Base-by-base conservation (phyloP, 2,888 invertebrate genomes). In the Xanthorhoe designata region DNA sequence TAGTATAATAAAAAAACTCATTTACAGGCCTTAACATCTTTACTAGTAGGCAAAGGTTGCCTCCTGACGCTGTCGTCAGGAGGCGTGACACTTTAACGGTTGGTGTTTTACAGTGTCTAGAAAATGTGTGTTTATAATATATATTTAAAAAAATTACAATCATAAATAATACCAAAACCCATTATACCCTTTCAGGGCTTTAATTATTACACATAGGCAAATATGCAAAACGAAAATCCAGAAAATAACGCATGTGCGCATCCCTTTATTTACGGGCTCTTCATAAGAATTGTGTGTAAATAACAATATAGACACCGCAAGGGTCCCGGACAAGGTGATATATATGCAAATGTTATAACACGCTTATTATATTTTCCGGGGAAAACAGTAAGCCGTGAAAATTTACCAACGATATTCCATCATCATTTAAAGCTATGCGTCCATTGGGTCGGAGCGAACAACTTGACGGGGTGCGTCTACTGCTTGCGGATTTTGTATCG, bases 291-390 rank as follows among this genome's bases (percentile, higher is more conserved):
- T 75, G 78, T 74, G 80, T 79, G 84, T 83, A 86, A 87, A 87
- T 87, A 87, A 84, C 79, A 85, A 83, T 83, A 84, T 84, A 70
- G 67, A 82, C 77, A 78, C 71, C 74, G 70, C 75, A 78, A 78
- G 80, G 78, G 80, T 76, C 75, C 76, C 83, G 81, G 83, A 87
- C 86, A 86, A 70, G 78, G 90, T 90, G 92, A 92, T 93, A 89
- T 92, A 92, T 90, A 93, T 93, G 93, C 86, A 90, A 93, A 93
- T 92, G 81, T 90, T 90, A 91, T 91, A 90, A 88, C 90, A 88
- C 88, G 91, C 89, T 91, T 92, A 92, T 93, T 92, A 92, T 91
- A 91, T 90, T 91, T 86, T 81, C 86, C 84, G 81, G 84, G 82
- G 82, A 81, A 83, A 86, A 87, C 86, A 81, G 85, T 86, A 84